Percentiles rank a stretch among this genome's conserved stretches.
These are phyloP conservation scores for Rhodinocichla rosea DNA, from an alignment of 2,113 vertebrate genomes.

Conservation along the genomic window DNA sequence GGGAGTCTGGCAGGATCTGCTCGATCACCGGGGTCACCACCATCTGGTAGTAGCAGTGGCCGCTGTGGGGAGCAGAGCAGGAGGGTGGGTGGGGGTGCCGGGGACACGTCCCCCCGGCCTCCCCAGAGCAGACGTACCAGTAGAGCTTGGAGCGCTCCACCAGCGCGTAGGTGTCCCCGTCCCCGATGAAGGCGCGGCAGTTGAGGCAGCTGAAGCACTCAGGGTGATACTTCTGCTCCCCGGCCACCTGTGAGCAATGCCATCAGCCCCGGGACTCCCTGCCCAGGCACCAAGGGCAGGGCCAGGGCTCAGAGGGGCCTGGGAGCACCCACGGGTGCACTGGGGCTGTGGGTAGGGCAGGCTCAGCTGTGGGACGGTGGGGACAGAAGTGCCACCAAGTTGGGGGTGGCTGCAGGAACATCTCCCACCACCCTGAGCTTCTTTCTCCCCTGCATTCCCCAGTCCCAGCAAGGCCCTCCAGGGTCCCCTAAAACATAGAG, in stretches of 20 bases:
- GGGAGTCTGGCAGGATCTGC: slow-evolving; percentile 84
- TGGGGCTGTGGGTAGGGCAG: background rate
- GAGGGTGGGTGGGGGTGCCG: background rate
- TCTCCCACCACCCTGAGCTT: background rate
- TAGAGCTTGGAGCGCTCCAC: slow-evolving; percentile 98
- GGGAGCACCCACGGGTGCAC: background rate
- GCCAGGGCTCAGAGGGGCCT: rapidly evolving
- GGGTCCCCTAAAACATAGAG: rapidly evolving
- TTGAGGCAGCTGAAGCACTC: slow-evolving; percentile 96
- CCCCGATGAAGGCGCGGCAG: slow-evolving; percentile 89
- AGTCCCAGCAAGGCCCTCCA: rapidly evolving
- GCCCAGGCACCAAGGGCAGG: rapidly evolving
- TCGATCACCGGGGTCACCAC: slow-evolving; percentile 89
- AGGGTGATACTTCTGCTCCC: slow-evolving; percentile 97
- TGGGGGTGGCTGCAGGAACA: background rate
- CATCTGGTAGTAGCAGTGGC: slow-evolving; percentile 95
- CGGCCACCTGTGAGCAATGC: slow-evolving; percentile 81
- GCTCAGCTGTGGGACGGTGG: rapidly evolving
- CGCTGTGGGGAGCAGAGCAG: slow-evolving; percentile 63
- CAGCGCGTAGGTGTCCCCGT: slow-evolving; percentile 94
- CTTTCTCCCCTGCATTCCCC: background rate
- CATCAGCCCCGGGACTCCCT: background rate
- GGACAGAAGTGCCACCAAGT: background rate
- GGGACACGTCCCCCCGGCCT: rapidly evolving
- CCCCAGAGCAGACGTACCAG: slow-evolving; percentile 77